These are phyloP conservation scores for Halocynthia roretzi DNA, from an alignment of 23 tunicate genomes.

Conservation along the genomic window DNA sequence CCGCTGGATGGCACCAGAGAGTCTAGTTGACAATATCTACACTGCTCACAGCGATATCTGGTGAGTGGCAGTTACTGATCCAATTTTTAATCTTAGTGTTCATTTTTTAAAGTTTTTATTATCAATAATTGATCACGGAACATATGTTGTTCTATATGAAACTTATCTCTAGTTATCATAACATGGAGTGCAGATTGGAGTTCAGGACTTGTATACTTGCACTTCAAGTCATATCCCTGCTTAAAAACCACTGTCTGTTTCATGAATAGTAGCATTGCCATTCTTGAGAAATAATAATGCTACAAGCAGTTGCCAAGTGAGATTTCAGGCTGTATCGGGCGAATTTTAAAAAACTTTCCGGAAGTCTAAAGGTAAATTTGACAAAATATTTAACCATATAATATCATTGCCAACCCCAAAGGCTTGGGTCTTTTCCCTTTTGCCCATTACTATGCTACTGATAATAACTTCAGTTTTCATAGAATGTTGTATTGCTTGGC, in stretches of 20 bases:
- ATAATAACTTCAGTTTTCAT: too few species aligned
- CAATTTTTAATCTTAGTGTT: neutral
- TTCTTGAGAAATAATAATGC: too few species aligned
- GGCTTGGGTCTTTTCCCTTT: too few species aligned
- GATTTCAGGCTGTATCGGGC: too few species aligned
- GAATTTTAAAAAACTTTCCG: too few species aligned
- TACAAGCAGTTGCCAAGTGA: too few species aligned
- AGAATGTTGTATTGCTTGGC: too few species aligned
- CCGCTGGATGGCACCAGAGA: conserved; percentile 91
- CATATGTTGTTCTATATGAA: neutral
- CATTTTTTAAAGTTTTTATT: neutral
- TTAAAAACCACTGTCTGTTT: neutral
- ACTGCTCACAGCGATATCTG: conserved; percentile 79
- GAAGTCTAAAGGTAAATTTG: too few species aligned
- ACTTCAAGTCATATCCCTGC: neutral
- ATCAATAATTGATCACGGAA: neutral
- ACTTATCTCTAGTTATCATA: neutral
- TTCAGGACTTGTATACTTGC: neutral
- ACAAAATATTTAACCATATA: too few species aligned
- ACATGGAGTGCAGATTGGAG: neutral
- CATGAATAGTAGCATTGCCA: neutral
- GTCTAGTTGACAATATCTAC: conserved; percentile 27
- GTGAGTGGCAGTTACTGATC: conserved; percentile 20
- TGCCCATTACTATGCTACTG: too few species aligned
- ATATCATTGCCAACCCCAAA: too few species aligned